These are phyloP conservation scores for Yponomeuta malinellus DNA, from an alignment of 2,888 invertebrate species.

Conservation along the genomic window DNA sequence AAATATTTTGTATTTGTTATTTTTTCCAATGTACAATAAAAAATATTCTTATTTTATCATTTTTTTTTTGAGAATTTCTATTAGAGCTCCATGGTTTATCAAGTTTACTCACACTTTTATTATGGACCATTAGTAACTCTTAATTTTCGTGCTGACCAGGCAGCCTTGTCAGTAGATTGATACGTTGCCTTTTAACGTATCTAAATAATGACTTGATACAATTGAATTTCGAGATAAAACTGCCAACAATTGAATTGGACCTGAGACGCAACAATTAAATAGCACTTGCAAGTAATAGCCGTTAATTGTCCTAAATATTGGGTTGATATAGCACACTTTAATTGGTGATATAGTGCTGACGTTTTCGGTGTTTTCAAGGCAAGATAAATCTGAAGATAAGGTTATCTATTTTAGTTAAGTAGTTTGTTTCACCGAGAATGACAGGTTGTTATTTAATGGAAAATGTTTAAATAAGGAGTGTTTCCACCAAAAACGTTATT, in stretches of 20 bases:
- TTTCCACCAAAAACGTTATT: no score
- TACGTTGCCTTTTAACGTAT: conserved; percentile 11
- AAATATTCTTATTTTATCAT: no score
- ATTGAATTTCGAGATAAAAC: conserved; percentile 21
- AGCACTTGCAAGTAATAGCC: conserved; percentile 53
- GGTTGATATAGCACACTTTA: background rate
- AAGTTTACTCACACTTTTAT: no score
- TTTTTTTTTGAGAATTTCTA: no score
- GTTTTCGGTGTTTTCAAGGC: background rate
- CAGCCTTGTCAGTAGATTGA: background rate
- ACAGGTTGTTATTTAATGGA: no score
- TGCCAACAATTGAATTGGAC: conserved; percentile 42
- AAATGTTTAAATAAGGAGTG: no score
- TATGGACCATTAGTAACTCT: no score
- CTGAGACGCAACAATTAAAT: conserved; percentile 57
- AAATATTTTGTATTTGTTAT: no score
- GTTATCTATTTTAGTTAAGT: no score
- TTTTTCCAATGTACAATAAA: no score
- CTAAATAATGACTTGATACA: conserved; percentile 10
- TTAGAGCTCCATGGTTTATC: no score
- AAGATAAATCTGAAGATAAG: background rate
- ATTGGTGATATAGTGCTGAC: background rate
- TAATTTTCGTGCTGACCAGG: background rate
- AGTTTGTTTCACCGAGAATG: no score
- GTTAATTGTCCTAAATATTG: conserved; percentile 39